A percentile compares a stretch with the other conserved stretches of the same genome.
phyloP scores from a whole-genome alignment of 2,888 invertebrate species.

The Dermolepida albohirtum region DNA sequence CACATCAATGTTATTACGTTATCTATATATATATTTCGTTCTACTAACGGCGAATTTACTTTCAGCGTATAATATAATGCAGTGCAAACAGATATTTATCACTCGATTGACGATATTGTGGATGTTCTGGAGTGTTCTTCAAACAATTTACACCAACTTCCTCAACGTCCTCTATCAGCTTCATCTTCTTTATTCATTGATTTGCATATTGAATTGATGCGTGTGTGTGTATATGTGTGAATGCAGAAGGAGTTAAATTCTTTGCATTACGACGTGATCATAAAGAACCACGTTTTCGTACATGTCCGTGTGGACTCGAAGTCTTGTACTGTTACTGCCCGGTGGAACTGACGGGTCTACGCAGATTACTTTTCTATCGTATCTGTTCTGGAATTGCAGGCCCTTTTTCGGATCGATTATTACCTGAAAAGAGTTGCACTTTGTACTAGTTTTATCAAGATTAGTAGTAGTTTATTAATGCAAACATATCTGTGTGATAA shows the following conservation, averaged over 20 bases:
- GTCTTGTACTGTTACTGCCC: slow-evolving; percentile 76
- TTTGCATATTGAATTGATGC: neutral
- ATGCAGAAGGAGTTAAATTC: slow-evolving; percentile 52
- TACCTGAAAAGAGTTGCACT: slow-evolving; percentile 61
- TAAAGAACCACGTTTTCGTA: slow-evolving; percentile 84
- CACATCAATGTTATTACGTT: neutral
- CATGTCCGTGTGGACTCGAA: slow-evolving; percentile 72
- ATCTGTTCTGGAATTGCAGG: slow-evolving; percentile 81
- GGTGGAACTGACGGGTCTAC: slow-evolving; percentile 75
- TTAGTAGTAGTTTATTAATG: no score
- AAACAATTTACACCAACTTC: slow-evolving; percentile 11
- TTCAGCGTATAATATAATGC: slow-evolving; percentile 12
- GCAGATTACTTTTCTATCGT: slow-evolving; percentile 81
- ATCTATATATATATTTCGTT: slow-evolving; percentile 14
- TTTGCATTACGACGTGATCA: slow-evolving; percentile 78
- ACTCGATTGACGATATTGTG: neutral
- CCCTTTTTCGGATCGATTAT: slow-evolving; percentile 80
- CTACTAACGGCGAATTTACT: slow-evolving; percentile 22
- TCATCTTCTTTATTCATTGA: neutral
- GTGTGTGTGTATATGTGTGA: neutral
- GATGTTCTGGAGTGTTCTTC: slow-evolving; percentile 1
- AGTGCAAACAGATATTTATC: slow-evolving; percentile 36
- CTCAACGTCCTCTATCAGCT: neutral
- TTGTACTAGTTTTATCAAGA: slow-evolving; percentile 59
- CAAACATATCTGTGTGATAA: no score